A percentile compares a stretch with the other conserved stretches of the same genome.
Conservation (phyloP, 2,113 vertebrate species). For the Leucopsar rothschildi region DNA sequence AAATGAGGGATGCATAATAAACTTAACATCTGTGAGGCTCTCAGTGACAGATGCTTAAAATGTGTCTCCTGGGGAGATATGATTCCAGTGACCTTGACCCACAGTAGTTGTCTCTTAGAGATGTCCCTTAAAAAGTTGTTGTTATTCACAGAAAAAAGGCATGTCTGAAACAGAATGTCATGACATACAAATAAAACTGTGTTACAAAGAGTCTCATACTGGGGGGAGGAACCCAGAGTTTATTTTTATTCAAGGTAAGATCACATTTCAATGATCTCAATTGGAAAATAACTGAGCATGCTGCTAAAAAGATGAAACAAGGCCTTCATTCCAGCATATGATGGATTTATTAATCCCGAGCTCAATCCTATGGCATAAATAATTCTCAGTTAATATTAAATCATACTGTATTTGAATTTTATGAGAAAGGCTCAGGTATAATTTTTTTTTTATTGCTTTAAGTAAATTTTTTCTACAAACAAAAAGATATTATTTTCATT, state of each 20-base stretch:
- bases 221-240: background rate
- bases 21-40: background rate
- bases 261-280: background rate
- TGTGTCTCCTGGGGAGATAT: background rate
- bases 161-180: background rate
- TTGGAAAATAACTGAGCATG: background rate
- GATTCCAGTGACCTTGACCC: background rate
- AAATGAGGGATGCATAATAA: background rate
- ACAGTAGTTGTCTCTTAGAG: background rate
- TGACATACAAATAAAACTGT: background rate
- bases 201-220: background rate
- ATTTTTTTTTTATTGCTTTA: background rate
- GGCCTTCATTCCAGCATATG: background rate
- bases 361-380: background rate
- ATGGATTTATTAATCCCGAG: background rate
- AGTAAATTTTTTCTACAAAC: background rate
- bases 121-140: background rate
- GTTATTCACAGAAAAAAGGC: background rate
- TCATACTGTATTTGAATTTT: background rate
- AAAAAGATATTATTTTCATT: accelerated
- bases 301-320: background rate
- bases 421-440: background rate
- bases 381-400: background rate
- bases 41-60: slow-evolving; percentile 8
- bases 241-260: background rate